These are phyloP conservation scores for Myotis findleyi DNA, from an alignment of 2,797 vertebrate species.

Conservation along the genomic window DNA sequence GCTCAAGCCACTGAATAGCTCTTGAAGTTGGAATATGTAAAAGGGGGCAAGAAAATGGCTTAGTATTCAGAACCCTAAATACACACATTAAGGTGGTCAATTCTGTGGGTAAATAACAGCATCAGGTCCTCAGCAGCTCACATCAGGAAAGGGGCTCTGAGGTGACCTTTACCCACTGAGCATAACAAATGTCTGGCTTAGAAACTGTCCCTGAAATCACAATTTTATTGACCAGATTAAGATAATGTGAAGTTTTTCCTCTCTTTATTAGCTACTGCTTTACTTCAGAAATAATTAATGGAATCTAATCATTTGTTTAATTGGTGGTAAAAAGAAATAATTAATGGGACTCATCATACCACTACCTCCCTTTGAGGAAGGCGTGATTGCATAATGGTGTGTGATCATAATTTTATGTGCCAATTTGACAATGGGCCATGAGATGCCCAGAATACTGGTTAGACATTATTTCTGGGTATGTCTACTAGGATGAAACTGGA, in stretches of 20 bases:
- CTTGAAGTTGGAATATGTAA: neutral
- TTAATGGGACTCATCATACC: neutral
- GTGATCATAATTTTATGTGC: neutral
- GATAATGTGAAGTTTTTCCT: neutral
- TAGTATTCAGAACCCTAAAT: neutral
- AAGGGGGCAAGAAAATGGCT: neutral
- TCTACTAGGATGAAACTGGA: neutral
- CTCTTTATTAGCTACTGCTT: neutral
- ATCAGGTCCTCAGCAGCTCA: neutral
- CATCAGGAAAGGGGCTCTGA: neutral
- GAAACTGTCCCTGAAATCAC: neutral
- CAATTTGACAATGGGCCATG: neutral
- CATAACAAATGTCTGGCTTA: neutral
- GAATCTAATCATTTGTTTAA: neutral
- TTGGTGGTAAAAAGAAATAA: neutral
- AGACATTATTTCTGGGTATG: neutral
- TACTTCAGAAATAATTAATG: conserved; percentile 4
- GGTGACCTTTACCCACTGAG: neutral
- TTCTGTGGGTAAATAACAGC: neutral
- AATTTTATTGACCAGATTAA: neutral
- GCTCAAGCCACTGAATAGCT: neutral
- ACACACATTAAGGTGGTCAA: neutral
- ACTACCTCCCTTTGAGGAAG: neutral
- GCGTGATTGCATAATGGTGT: neutral
- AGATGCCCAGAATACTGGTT: neutral